These are phyloP conservation scores for Entelurus aequoreus DNA, from an alignment of 2,113 vertebrate species.

Conservation along the genomic window DNA sequence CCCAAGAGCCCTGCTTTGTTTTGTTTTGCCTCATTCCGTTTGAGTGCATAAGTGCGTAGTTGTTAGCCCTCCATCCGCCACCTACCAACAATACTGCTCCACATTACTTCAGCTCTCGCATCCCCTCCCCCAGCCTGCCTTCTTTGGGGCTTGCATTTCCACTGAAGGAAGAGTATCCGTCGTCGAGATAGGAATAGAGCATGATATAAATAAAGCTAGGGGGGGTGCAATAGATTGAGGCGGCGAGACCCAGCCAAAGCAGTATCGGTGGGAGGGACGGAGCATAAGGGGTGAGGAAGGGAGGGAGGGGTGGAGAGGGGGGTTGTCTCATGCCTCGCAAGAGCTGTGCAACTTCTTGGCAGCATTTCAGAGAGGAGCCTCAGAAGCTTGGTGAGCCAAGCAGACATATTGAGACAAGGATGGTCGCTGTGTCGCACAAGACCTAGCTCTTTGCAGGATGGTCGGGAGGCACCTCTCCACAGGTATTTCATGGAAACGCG, in stretches of 20 bases:
- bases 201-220: slow-evolving; percentile 69
- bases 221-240: slow-evolving; percentile 62
- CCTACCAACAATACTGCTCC: slow-evolving; percentile 3
- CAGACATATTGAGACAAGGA: slow-evolving; percentile 78
- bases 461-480: slow-evolving; percentile 80
- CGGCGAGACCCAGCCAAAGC: slow-evolving; percentile 64
- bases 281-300: slow-evolving; percentile 57
- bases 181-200: slow-evolving; percentile 60
- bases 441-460: slow-evolving; percentile 79
- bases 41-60: slow-evolving; percentile 47
- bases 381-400: slow-evolving; percentile 70
- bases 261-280: slow-evolving; percentile 63
- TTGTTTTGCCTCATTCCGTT: slow-evolving; percentile 43
- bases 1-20: slow-evolving; percentile 44
- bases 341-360: slow-evolving; percentile 77
- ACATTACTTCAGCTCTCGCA: slow-evolving; percentile 35
- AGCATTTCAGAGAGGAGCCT: slow-evolving; percentile 79
- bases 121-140: slow-evolving; percentile 38
- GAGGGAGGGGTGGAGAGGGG: slow-evolving; percentile 36
- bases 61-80: slow-evolving; percentile 25
- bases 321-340: slow-evolving; percentile 68
- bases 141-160: slow-evolving; percentile 44
- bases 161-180: slow-evolving; percentile 54
- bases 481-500: slow-evolving; percentile 78
- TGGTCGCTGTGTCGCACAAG: slow-evolving; percentile 72